Base-by-base conservation (phyloP, 1,140 invertebrate species). In the Manduca sexta region DNA sequence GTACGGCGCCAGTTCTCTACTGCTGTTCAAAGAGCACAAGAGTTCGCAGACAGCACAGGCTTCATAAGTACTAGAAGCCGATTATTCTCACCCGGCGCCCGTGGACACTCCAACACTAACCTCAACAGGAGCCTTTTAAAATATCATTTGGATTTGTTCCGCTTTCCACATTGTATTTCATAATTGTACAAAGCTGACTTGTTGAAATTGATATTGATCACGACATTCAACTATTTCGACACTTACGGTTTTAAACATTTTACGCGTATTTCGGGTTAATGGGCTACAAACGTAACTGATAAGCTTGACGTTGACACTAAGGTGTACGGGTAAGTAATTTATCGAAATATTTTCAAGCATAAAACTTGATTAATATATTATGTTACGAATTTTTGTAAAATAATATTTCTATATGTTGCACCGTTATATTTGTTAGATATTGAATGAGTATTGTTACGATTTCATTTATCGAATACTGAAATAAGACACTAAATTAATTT, bases 11-110 rank as follows among this genome's bases (percentile, higher is more conserved):
- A 93, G 92, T 43, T 83, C 92, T 3, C 95, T 92, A 70, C 90
- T 94, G 60, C 85, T 95, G 37, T 93, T 90, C 80, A 70, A 91
- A 45, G 93, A 95, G 66, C 93, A 92, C 87, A 93, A 91, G 72
- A 89, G 85, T 58, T 88, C 81, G 38, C 73, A 75, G 10, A 63
- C 66, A n/a, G 56, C 68, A 17, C 51, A 35, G 18, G 62, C 74
- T 33, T 74, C 82, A 83, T 86, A 76, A 77, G 50, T 30, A 15
- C n/a, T n/a, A n/a, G n/a, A n/a, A n/a, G n/a, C n/a, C n/a, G n/a
- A n/a, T n/a, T n/a, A n/a, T n/a, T n/a, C n/a, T n/a, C n/a, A n/a
- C 45, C 45, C 15, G 2, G 4, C 21, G 1, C 21, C 7, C 21
- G 26, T 37, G 16, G 39, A 38, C 45, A 30, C 15, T 47, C 21